Conservation (phyloP, 2,797 vertebrate genomes). For the Xiphorhynchus erythropygius region DNA sequence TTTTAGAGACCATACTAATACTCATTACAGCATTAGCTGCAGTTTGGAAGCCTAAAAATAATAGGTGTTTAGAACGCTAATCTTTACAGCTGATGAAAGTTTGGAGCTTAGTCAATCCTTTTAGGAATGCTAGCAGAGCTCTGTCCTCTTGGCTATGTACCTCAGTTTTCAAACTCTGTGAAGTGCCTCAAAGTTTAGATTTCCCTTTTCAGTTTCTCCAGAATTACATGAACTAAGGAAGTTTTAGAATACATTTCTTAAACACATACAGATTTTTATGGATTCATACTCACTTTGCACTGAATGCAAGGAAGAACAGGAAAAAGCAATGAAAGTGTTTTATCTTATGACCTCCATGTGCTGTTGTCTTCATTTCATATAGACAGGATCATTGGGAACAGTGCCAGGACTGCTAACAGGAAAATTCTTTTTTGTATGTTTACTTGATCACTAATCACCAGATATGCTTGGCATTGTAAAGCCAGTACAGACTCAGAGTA, state of each 20-base stretch:
- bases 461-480: not conserved
- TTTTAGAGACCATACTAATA: not conserved
- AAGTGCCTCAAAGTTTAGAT: not conserved
- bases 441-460: not conserved
- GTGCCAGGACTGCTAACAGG: not conserved
- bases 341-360: not conserved
- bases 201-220: not conserved
- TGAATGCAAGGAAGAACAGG: not conserved
- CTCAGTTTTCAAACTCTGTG: not conserved
- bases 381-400: not conserved
- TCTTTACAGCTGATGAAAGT: not conserved
- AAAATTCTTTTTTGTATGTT: not conserved
- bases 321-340: not conserved
- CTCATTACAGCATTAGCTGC: not conserved
- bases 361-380: not conserved
- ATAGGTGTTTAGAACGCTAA: not conserved
- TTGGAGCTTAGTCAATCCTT: not conserved
- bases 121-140: not conserved
- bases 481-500: not conserved
- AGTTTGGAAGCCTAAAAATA: not conserved
- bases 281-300: not conserved
- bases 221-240: not conserved
- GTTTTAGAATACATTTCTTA: not conserved
- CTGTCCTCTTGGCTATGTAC: accelerated
- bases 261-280: not conserved